Base-by-base conservation (phyloP, 2,797 vertebrate species). In the Merluccius polli region DNA sequence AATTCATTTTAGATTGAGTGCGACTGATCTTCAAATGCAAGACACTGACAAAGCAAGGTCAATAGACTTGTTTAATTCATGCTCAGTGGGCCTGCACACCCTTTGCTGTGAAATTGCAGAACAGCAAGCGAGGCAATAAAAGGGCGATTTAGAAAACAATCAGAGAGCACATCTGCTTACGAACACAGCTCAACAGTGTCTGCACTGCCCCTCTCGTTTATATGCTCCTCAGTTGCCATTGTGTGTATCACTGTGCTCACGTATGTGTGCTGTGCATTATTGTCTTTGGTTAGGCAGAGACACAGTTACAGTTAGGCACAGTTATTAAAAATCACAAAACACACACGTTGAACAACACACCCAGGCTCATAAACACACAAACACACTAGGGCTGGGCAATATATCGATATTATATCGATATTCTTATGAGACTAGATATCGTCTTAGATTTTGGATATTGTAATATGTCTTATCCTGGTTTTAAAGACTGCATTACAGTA, bases 71-170 rank as follows among this genome's bases (percentile, higher is more conserved):
- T 82, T 87, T 87, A 84, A 88, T 88, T 84, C 84, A 88, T 85
- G 87, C 77, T 82, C 80, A 75, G 72, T 11, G 27, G 52, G 80
- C 84, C 75, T 84, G 78, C 65, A 89, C 72, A 90, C 84, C 74
- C 75, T 82, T 80, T 84, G 80, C 86, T 91, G 88, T 89, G 89
- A 92, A 93, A 91, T 90, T 91, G 87, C 84, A 87, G 79, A 85
- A 87, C 72, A 86, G 81, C 80, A 81, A 81, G 44, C 21, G 36
- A 82, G n/a, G 77, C 77, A 86, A 82, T 76, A 81, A 70, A 63
- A 69, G 29, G 81, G 76, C 79, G 63, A 78, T 79, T 83, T 75
- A 78, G 59, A 78, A 84, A 87, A 83, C 77, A 81, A 76, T 77
- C 72, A 16, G 32, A 79, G 75, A 81, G 78, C 78, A 75, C 76